Percentiles rank a stretch among this genome's conserved stretches.
These are phyloP conservation scores for Drosophila teissieri DNA, from an alignment of 1,140 invertebrate genomes.

Conservation along the genomic window DNA sequence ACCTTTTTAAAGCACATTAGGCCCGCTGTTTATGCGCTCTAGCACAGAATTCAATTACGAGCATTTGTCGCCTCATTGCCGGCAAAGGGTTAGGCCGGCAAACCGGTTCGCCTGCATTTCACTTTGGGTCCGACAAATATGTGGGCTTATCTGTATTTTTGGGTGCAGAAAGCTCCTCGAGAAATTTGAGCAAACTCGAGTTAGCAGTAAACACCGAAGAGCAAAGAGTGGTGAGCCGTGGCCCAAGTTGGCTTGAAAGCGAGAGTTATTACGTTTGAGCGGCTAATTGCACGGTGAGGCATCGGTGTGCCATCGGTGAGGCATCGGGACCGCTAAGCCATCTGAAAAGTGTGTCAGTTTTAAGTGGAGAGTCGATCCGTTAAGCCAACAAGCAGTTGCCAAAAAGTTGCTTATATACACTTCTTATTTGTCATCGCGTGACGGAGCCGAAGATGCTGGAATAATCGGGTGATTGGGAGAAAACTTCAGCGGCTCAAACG, in stretches of 20 bases:
- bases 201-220: conserved; percentile 35
- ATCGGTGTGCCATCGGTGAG: conserved; percentile 14
- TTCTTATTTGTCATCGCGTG: conserved; percentile 19
- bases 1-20: conserved; percentile 56
- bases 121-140: conserved; percentile 40
- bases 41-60: conserved; percentile 62
- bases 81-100: conserved; percentile 54
- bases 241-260: conserved; percentile 56
- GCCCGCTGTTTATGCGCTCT: conserved; percentile 42
- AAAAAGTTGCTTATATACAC: conserved; percentile 37
- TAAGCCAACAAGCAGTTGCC: conserved; percentile 56
- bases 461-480: conserved; percentile 47
- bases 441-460: conserved; percentile 22
- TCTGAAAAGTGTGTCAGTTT: conserved; percentile 57
- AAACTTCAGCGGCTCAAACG: conserved; percentile 43
- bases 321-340: conserved; percentile 11
- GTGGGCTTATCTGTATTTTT: conserved; percentile 40
- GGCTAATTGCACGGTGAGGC: conserved; percentile 56
- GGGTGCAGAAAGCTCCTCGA: conserved; percentile 61
- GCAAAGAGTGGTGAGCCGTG: conserved; percentile 7
- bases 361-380: conserved; percentile 46
- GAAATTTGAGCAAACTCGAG: conserved; percentile 45
- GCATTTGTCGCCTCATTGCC: conserved; percentile 54
- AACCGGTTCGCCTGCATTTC: conserved; percentile 73
- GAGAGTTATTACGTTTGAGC: conserved; percentile 77